A percentile compares a stretch with the other conserved stretches of the same genome.
Conservation (phyloP, 2,797 vertebrate species). For the Bovichtus diacanthus region DNA sequence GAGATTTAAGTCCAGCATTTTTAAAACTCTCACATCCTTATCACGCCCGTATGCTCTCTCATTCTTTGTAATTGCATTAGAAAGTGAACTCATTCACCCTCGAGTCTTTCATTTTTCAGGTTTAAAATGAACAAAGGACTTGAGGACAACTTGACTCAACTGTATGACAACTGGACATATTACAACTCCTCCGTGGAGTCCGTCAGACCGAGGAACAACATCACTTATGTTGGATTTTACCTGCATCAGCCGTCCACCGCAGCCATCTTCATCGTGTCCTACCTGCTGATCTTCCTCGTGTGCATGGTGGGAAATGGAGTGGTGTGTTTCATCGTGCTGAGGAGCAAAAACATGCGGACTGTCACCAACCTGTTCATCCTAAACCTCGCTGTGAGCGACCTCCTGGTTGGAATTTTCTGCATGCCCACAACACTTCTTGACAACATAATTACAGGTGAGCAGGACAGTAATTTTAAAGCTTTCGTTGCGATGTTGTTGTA, state of each 20-base stretch:
- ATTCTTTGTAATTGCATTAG: background rate
- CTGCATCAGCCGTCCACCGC: conserved; percentile 89
- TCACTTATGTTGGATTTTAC: conserved; percentile 93
- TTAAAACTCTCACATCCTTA: too few relatives aligned
- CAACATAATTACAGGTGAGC: conserved; percentile 94
- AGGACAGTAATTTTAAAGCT: background rate
- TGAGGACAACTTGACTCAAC: conserved; percentile 79
- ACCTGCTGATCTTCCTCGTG: conserved; percentile 93
- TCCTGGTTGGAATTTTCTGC: conserved; percentile 96
- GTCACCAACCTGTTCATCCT: conserved; percentile 95
- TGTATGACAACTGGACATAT: conserved; percentile 74
- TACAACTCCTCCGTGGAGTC: conserved; percentile 66
- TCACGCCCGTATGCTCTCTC: too few relatives aligned
- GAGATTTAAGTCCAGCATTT: too few relatives aligned
- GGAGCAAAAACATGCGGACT: conserved; percentile 90
- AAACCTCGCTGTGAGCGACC: conserved; percentile 93
- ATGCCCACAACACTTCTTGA: conserved; percentile 95
- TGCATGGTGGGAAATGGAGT: conserved; percentile 93
- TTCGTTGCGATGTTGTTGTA: background rate
- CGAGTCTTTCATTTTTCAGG: conserved; percentile 57
- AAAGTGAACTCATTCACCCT: background rate
- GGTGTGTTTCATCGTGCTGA: conserved; percentile 90
- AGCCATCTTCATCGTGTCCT: conserved; percentile 90
- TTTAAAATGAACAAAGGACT: conserved; percentile 77
- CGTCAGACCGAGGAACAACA: conserved; percentile 74